Percentiles rank a stretch among this genome's conserved stretches.
Conservation (phyloP, 2,797 vertebrate species). For the Bradypodion pumilum region DNA sequence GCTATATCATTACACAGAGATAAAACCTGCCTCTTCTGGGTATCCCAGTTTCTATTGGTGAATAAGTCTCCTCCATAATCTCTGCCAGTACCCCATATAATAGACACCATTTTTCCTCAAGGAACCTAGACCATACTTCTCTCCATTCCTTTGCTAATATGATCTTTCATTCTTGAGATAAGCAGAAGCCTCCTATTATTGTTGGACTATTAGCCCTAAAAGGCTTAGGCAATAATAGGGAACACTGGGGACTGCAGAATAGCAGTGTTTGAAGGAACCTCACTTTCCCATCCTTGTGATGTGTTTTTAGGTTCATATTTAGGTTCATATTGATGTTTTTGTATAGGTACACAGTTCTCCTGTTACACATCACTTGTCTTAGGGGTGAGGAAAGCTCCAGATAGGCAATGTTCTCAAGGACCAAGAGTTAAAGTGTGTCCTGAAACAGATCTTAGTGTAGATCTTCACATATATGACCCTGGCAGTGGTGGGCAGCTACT, state of each 20-base stretch:
- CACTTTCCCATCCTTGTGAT: background rate
- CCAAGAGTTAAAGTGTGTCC: no score
- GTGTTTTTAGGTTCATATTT: background rate
- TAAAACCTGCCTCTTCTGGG: background rate
- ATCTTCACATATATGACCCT: no score
- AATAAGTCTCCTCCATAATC: background rate
- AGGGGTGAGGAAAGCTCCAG: background rate
- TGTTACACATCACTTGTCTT: background rate
- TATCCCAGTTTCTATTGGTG: background rate
- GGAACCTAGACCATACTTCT: background rate
- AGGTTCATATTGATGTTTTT: background rate
- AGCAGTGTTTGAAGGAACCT: no score
- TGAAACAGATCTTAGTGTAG: no score
- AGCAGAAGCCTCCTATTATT: no score
- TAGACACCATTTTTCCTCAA: no score
- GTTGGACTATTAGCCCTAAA: no score
- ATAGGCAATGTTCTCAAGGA: background rate
- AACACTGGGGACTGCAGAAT: no score
- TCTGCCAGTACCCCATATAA: background rate
- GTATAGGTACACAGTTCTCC: background rate
- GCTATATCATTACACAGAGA: background rate
- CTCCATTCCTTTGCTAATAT: background rate
- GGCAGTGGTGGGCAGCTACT: no score
- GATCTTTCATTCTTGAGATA: background rate
- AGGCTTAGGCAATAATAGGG: no score